Evolutionary conservation across 1,140 invertebrate genomes (phyloP).

Genomic region (Proctacanthus coquilletti): DNA sequence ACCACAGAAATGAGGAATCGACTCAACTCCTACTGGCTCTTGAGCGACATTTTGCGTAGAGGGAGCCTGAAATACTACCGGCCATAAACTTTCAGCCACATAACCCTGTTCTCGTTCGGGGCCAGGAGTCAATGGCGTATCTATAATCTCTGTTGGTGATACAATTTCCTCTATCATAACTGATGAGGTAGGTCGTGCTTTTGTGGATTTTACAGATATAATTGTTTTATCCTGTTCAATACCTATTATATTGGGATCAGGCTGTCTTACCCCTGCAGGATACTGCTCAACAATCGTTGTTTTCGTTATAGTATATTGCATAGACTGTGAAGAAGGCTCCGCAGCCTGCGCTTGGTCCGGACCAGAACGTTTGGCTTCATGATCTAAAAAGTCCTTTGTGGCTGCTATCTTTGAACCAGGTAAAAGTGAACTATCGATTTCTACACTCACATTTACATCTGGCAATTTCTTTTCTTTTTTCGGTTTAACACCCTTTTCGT

Average conservation of each 20-base stretch:
- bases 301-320: constrained; percentile 12
- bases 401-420: too few relatives aligned
- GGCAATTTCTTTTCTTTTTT: constrained; percentile 13
- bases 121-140: constrained; percentile 29
- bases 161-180: constrained; percentile 35
- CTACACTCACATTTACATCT: constrained; percentile 22
- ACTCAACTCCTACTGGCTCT: too few relatives aligned
- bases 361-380: too few relatives aligned
- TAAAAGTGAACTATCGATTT: constrained; percentile 19
- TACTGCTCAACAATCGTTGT: constrained; percentile 24
- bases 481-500: constrained; percentile 10
- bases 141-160: constrained; percentile 28
- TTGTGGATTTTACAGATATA: constrained; percentile 15
- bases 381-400: too few relatives aligned
- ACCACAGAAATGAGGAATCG: neutral
- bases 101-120: constrained; percentile 12
- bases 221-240: constrained; percentile 23
- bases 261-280: too few relatives aligned
- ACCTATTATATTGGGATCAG: too few relatives aligned
- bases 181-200: constrained; percentile 17
- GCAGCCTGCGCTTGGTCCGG: too few relatives aligned
- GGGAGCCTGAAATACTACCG: too few relatives aligned
- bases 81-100: constrained; percentile 19
- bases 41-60: too few relatives aligned
- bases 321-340: neutral